phyloP scores from a whole-genome alignment of 1,140 invertebrate genomes.

The Micrasema longulum region DNA sequence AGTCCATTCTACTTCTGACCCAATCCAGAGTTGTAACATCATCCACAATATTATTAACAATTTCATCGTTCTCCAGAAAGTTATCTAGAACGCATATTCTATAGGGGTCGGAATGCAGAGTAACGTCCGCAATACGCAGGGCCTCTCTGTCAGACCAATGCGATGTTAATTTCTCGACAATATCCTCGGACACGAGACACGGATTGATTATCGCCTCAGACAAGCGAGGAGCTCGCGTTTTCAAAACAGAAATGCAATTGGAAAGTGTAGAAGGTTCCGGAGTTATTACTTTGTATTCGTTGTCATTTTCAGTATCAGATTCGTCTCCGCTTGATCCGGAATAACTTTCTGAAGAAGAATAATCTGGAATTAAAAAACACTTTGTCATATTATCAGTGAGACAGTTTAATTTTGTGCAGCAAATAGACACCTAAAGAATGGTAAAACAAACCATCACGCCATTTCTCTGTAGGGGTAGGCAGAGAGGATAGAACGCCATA shows the following conservation, averaged over 20 bases:
- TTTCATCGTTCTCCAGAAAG: slow-evolving; percentile 67
- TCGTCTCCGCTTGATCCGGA: slow-evolving; percentile 37
- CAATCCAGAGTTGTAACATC: slow-evolving; percentile 75
- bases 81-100: slow-evolving; percentile 71
- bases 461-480: too few relatives aligned
- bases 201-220: slow-evolving; percentile 40
- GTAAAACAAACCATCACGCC: too few relatives aligned
- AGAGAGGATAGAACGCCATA: too few relatives aligned
- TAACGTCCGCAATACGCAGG: slow-evolving; percentile 34
- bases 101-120: slow-evolving; percentile 61
- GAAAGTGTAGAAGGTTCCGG: slow-evolving; percentile 24
- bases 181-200: slow-evolving; percentile 34
- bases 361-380: slow-evolving; percentile 32
- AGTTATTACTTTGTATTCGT: slow-evolving; percentile 23
- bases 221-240: not conserved
- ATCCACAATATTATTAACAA: slow-evolving; percentile 71
- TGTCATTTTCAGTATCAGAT: slow-evolving; percentile 40
- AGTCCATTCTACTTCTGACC: slow-evolving; percentile 74
- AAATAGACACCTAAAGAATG: too few relatives aligned
- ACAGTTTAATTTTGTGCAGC: too few relatives aligned
- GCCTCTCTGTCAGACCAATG: slow-evolving; percentile 41
- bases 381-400: too few relatives aligned
- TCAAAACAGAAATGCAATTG: slow-evolving; percentile 2
- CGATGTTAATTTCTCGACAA: slow-evolving; percentile 32
- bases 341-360: slow-evolving; percentile 58